These are phyloP conservation scores for Dendrocincla fuliginosa DNA, from an alignment of 2,797 vertebrate genomes.

Conservation along the genomic window DNA sequence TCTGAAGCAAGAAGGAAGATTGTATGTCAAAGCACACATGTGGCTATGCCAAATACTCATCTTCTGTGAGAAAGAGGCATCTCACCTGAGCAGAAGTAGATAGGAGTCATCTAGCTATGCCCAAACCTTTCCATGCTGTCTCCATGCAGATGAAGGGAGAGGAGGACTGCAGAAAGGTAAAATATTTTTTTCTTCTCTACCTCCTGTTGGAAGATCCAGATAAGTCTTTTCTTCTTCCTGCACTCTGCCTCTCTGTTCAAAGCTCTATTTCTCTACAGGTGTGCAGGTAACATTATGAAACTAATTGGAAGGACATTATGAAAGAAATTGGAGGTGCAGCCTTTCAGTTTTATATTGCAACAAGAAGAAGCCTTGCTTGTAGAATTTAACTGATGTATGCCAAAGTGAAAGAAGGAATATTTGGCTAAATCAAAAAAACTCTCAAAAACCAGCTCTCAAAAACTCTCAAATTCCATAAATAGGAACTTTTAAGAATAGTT, in stretches of 20 bases:
- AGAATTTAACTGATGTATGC: neutral
- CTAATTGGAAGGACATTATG: neutral
- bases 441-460: neutral
- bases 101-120: neutral
- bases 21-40: neutral
- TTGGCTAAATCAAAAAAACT: neutral
- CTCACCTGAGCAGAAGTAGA: neutral
- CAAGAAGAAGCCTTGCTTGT: neutral
- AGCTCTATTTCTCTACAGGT: neutral
- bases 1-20: neutral
- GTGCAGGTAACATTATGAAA: neutral
- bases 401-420: neutral
- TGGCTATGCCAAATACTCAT: neutral
- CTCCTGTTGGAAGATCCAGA: neutral
- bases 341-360: neutral
- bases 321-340: neutral
- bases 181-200: neutral
- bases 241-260: neutral
- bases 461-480: neutral
- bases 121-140: neutral
- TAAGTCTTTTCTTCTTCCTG: neutral
- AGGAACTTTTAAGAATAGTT: neutral
- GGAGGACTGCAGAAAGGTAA: neutral
- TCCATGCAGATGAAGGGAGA: neutral
- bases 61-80: neutral